Evolutionary conservation across 2,113 vertebrate genomes (phyloP).

Genomic region (Bombycilla garrulus): DNA sequence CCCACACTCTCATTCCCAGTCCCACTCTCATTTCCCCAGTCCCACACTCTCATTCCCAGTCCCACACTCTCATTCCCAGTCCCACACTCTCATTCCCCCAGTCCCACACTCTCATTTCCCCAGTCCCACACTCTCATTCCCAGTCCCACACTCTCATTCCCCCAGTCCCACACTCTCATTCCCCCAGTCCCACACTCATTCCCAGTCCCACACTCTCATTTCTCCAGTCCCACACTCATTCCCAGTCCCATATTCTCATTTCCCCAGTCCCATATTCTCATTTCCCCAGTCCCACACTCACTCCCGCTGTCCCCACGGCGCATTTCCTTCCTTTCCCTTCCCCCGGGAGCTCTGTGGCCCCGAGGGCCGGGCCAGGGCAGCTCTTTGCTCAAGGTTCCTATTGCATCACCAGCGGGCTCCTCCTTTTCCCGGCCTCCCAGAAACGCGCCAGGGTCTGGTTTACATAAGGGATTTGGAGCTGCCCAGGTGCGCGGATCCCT

Average conservation of each 20-base stretch:
- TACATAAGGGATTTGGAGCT: background rate
- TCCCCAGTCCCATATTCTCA: background rate
- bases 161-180: too few relatives aligned
- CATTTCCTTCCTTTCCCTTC: background rate
- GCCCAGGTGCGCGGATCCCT: background rate
- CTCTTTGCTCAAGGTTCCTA: background rate
- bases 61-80: too few relatives aligned
- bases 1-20: accelerated
- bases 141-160: background rate
- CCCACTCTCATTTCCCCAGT: too few relatives aligned
- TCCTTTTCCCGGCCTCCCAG: conserved; percentile 8
- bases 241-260: too few relatives aligned
- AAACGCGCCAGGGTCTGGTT: background rate
- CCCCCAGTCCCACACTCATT: background rate
- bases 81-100: background rate
- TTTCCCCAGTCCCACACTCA: background rate
- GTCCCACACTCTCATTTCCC: too few relatives aligned
- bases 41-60: too few relatives aligned
- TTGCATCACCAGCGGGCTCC: conserved; percentile 18
- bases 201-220: accelerated
- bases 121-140: accelerated
- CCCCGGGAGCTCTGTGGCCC: background rate
- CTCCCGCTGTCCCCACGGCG: background rate
- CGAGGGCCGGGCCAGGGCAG: accelerated
- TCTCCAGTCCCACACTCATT: too few relatives aligned